A percentile compares a stretch with the other conserved stretches of the same genome.
phyloP scores from a whole-genome alignment of 2,797 vertebrate genomes.

The Geotrypetes seraphini region DNA sequence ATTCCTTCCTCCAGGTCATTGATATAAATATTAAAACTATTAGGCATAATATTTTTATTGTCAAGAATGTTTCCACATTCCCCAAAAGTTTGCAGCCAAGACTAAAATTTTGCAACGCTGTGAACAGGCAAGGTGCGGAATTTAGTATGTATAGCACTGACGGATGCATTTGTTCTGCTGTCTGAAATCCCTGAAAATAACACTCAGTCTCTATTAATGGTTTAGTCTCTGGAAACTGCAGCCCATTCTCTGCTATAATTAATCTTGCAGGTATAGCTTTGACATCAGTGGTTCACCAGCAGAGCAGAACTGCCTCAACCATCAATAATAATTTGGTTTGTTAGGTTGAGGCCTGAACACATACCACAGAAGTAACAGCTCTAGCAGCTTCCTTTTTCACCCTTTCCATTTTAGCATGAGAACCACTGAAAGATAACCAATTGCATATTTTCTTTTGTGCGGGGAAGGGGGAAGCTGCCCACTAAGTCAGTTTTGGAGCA shows the following conservation, averaged over 20 bases:
- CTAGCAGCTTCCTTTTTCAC: constrained; percentile 20
- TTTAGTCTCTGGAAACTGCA: constrained; percentile 51
- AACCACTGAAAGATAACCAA: constrained; percentile 25
- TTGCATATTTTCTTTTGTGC: constrained; percentile 35
- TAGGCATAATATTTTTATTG: too few relatives aligned
- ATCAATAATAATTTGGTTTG: constrained; percentile 66
- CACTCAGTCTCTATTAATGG: constrained; percentile 63
- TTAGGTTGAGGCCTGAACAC: constrained; percentile 45
- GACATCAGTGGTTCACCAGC: constrained; percentile 72
- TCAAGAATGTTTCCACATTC: too few relatives aligned
- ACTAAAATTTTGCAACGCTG: constrained; percentile 26
- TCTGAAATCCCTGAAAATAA: constrained; percentile 59
- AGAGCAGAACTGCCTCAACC: constrained; percentile 63
- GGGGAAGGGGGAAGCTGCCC: too few relatives aligned
- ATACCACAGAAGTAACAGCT: constrained; percentile 37
- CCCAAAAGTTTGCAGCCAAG: too few relatives aligned
- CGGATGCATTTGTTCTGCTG: constrained; percentile 49
- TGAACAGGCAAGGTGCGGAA: constrained; percentile 24
- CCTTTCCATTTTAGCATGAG: constrained; percentile 10
- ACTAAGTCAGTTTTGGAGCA: constrained; percentile 40
- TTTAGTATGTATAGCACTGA: constrained; percentile 44
- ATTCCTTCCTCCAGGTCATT: too few relatives aligned
- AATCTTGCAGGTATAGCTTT: constrained; percentile 67
- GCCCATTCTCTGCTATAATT: constrained; percentile 59
- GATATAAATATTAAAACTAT: too few relatives aligned